Conservation (phyloP, 2,113 vertebrate genomes). For the Tiliqua scincoides region DNA sequence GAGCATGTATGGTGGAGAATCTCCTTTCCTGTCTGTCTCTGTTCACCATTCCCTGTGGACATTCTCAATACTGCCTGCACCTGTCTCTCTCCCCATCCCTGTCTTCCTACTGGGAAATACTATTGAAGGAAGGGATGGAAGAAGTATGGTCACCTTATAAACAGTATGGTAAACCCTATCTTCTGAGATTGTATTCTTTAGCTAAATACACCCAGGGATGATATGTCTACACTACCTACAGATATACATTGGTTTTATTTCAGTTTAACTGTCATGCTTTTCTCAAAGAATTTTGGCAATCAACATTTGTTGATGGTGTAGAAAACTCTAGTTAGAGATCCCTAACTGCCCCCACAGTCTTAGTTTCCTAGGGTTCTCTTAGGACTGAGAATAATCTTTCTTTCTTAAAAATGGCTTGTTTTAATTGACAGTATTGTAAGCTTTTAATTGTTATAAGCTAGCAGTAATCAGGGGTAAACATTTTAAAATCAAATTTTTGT, state of each 20-base stretch:
- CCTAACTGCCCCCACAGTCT: neutral
- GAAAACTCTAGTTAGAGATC: neutral
- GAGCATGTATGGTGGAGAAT: too few relatives aligned
- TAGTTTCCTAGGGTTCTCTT: neutral
- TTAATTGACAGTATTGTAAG: neutral
- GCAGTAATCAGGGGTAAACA: neutral
- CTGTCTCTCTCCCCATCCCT: too few relatives aligned
- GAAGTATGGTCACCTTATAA: too few relatives aligned
- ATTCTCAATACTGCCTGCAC: too few relatives aligned
- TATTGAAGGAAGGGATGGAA: too few relatives aligned
- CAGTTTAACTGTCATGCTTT: neutral
- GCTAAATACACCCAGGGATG: neutral
- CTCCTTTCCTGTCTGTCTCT: too few relatives aligned
- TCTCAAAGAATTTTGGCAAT: neutral
- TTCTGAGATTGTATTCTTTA: neutral
- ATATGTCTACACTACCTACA: neutral
- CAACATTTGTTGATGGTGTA: neutral
- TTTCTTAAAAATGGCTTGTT: neutral
- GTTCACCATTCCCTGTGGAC: too few relatives aligned
- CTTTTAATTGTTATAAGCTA: neutral
- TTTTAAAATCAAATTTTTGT: neutral
- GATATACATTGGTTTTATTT: neutral
- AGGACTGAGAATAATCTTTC: neutral
- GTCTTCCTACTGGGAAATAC: too few relatives aligned
- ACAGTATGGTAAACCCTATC: too few relatives aligned